phyloP scores from a whole-genome alignment of 1,140 invertebrate species.

The Thaumatotibia leucotreta region DNA sequence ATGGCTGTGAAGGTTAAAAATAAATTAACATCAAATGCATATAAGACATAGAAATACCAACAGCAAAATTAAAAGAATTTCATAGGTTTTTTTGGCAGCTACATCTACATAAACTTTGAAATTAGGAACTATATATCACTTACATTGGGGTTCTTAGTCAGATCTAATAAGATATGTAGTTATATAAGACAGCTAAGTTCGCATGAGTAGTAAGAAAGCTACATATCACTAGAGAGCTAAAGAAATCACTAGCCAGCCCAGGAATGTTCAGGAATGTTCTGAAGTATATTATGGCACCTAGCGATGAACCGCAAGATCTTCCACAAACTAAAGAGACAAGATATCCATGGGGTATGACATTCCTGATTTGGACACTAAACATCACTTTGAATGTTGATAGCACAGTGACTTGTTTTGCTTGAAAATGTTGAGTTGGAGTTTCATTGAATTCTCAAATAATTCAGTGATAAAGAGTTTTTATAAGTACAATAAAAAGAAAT shows the following conservation, averaged over 20 bases:
- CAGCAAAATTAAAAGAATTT: neutral
- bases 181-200: slow-evolving; percentile 4
- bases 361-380: too few species aligned
- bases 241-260: neutral
- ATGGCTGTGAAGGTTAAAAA: neutral
- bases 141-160: neutral
- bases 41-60: neutral
- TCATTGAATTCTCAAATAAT: too few species aligned
- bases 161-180: slow-evolving; percentile 11
- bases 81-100: neutral
- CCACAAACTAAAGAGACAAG: too few species aligned
- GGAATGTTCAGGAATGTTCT: too few species aligned
- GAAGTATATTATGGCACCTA: too few species aligned
- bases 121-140: neutral
- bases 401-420: too few species aligned
- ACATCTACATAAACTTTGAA: neutral
- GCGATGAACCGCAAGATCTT: too few species aligned
- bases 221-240: slow-evolving; percentile 20
- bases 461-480: too few species aligned
- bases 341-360: too few species aligned
- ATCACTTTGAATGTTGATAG: too few species aligned
- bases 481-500: too few species aligned
- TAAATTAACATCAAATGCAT: neutral
- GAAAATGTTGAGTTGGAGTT: too few species aligned
- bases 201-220: slow-evolving; percentile 38